Evolutionary conservation across 1,140 invertebrate species (phyloP), one percentile per base, ranked within the genome.

Genomic region (Eubasilissa regina): DNA sequence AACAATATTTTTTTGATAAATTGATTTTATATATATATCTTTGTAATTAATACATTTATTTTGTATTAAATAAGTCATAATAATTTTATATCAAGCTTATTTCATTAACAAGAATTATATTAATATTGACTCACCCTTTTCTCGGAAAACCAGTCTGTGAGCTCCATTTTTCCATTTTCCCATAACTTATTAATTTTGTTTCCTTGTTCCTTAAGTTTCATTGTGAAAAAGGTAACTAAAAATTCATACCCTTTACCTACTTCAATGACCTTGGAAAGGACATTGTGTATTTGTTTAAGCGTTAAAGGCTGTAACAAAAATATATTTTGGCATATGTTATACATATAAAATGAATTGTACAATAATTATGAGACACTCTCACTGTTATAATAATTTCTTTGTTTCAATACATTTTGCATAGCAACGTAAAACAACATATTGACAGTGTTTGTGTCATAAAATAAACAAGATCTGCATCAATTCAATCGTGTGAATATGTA

Each of bases 141-240:
- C 73, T 85, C 87, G 77, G 86, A 1, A 12, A 90, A 88, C 85
- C 93, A 90, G 84, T 92, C 89, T 21, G 83, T 89, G 68, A 92
- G 87, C 81, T 90, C 83, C 44, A 93, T 86, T 45, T 87, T 87
- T 55, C 91, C 91, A 83, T 87, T 72, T 88, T 86, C 92, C 81
- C 25, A 79, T 74, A 75, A 85, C 19, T 44, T 81, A 58, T 77
- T 79, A 0, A 77, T 35, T 19, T 35, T 35, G 17, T 80, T 68
- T n/a, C 55, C 47, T 17, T 51, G 6, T 9, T 78, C 77, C 8
- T 68, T 64, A 47, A 64, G 25, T 58, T 80, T 80, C 9, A 80
- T 51, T 21, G 47, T 10, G 56, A 82, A 78, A 15, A 82, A 47
- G 43, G 53, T 13, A 1, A 48, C 7, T 12, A 82, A 45, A 48